Evolutionary conservation across 2,888 invertebrate genomes (phyloP), one percentile per base, ranked within the genome.

Genomic region (Myathropa florea): DNA sequence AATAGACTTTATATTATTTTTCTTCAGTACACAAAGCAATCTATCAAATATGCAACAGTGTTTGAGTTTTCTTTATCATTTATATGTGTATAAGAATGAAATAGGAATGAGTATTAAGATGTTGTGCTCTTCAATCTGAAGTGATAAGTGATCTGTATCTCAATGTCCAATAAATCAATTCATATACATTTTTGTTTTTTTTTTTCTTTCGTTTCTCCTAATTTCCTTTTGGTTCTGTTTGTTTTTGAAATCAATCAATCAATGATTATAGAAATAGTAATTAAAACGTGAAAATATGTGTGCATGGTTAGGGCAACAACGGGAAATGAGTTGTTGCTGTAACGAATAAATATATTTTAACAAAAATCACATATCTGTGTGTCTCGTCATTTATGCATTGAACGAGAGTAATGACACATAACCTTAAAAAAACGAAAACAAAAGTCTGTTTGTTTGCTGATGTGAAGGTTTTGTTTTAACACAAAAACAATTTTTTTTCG

Each of bases 81-180:
- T 63, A 59, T 59, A 46, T 79, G 78, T 79, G 71, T 71, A 79
- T 28, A 53, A 84, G 23, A 81, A 71, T 71, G 30, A 67, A 76
- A 10, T 23, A 67, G 46, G 76, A 76, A 60, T 57, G 21, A 53
- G 30, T 39, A 53, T 60, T 64, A 65, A 70, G 3, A 26, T 64
- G 6, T 36, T 63, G 18, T 59, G 39, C 61, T 72, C 75, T 53
- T 46, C 68, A 39, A 60, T 64, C 59, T 65, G 39, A 84, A 75
- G 84, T 75, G 63, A 79, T 70, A 79, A 73, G 63, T 65, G 59
- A 84, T 84, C 53, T 84, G 65, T 75, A 76, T 84, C 76, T 84
- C 84, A 81, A 76, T 84, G 84, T 81, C 84, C 84, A 76, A 61
- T 55, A 81, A 81, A 84, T 71, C 68, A 83, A 73, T 61, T 61